Evolutionary conservation across 2,888 invertebrate genomes (phyloP).

Genomic region (Plagiodera versicolora): DNA sequence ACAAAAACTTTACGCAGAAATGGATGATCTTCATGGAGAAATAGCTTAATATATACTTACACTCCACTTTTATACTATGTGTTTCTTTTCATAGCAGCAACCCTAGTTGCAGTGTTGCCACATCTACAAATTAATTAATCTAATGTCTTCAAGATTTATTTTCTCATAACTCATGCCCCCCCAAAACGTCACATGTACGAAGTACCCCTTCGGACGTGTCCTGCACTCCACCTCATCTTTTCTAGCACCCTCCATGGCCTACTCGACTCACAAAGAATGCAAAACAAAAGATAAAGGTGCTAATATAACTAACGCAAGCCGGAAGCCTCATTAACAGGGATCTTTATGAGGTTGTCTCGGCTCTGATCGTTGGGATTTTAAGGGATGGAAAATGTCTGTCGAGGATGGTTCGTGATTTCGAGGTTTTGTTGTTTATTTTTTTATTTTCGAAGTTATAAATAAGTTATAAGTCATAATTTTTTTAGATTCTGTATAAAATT

Average conservation of each 20-base stretch:
- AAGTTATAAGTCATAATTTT: too few relatives aligned
- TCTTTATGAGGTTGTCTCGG: constrained; percentile 14
- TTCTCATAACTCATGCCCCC: neutral
- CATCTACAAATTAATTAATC: too few relatives aligned
- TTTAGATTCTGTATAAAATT: too few relatives aligned
- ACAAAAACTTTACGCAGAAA: too few relatives aligned
- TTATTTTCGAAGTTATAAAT: too few relatives aligned
- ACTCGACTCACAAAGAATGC: constrained; percentile 35
- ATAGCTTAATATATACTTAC: too few relatives aligned
- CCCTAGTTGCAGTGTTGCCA: too few relatives aligned
- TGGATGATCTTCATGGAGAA: too few relatives aligned
- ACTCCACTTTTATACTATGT: too few relatives aligned
- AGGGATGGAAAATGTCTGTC: neutral
- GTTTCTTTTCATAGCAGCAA: too few relatives aligned
- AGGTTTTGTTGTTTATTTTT: too few relatives aligned
- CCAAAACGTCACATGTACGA: constrained; percentile 33
- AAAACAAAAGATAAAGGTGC: constrained; percentile 41
- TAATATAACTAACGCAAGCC: constrained; percentile 35
- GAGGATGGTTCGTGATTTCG: too few relatives aligned
- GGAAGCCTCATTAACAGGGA: constrained; percentile 27
- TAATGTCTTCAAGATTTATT: neutral
- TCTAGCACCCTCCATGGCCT: constrained; percentile 24
- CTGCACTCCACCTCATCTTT: constrained; percentile 31
- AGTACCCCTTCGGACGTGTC: constrained; percentile 27
- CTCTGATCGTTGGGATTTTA: constrained; percentile 11